phyloP scores from a whole-genome alignment of 2,113 vertebrate genomes.

The Podarcis cretensis region DNA sequence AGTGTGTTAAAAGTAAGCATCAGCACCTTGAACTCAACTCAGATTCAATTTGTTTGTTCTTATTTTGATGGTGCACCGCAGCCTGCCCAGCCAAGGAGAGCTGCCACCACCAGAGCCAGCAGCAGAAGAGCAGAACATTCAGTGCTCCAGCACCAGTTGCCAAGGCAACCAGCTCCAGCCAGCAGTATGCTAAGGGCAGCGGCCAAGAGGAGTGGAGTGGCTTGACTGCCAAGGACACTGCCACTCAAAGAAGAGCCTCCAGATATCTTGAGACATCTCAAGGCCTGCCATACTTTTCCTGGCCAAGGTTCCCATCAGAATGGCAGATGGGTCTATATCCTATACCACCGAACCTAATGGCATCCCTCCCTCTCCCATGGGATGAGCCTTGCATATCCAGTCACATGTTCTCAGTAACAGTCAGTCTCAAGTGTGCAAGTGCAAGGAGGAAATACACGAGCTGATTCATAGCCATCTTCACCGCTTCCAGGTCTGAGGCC shows the following conservation, averaged over 20 bases:
- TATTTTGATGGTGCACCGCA: not conserved
- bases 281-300: not conserved
- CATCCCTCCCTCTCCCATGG: not conserved
- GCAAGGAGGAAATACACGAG: not conserved
- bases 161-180: conserved; percentile 7
- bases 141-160: not conserved
- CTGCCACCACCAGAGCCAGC: not conserved
- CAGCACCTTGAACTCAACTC: not conserved
- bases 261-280: not conserved
- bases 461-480: not conserved
- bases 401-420: not conserved
- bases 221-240: not conserved
- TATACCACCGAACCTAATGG: not conserved
- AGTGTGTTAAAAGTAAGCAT: not conserved
- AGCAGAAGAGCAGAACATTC: not conserved
- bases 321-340: not conserved
- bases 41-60: not conserved
- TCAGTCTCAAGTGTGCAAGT: too few relatives aligned
- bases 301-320: too few relatives aligned
- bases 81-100: not conserved
- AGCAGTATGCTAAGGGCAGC: not conserved
- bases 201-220: conserved; percentile 10
- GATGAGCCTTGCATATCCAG: not conserved
- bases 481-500: not conserved
- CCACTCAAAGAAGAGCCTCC: not conserved